Evolutionary conservation across 2,113 vertebrate species (phyloP), one percentile per base, ranked within the genome.

Genomic region (Tetrao urogallus): DNA sequence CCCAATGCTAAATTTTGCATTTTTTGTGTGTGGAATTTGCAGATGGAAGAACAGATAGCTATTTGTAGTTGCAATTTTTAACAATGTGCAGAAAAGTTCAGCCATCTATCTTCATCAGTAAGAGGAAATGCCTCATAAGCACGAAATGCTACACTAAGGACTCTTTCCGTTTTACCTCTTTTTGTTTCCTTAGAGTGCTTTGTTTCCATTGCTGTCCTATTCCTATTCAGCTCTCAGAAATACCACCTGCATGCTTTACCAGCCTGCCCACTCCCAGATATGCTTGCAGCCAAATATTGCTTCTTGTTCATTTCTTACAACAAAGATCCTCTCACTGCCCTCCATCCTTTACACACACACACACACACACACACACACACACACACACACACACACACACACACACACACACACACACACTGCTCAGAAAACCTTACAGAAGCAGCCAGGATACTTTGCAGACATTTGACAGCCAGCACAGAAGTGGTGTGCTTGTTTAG

Each of bases 41-140:
- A 85, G 58, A 66, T 64, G 88, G 60, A 71, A 76, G 91, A 91
- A 89, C 67, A 94, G 79, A 71, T 72, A 93, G 50, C 13, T 89
- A 77, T 89, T 92, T 94, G 84, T 83, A 92, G 75, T 28, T 50
- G 72, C 30, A 76, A 77, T 87, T 93, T 95, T 87, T 89, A 93
- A 93, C 74, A 92, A 71, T 67, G 89, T 83, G 36, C 85, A 92
- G 87, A 71, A 94, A 95, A 89, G 24, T 74, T 89, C 64, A 78
- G 42, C 38, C 73, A 86, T 88, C 75, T 61, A 60, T 86, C 76
- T 92, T 86, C 63, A 91, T 82, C 85, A 83, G 57, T 47, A 65
- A 82, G 76, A 91, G 79, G 79, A 95, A 94, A 93, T 13, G n/a
- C 69, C 94, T 91, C 85, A 71, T 94, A 96, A 96, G 94, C 71